These are phyloP conservation scores for Silurus glanis DNA, from an alignment of 2,113 vertebrate species.

Conservation along the genomic window DNA sequence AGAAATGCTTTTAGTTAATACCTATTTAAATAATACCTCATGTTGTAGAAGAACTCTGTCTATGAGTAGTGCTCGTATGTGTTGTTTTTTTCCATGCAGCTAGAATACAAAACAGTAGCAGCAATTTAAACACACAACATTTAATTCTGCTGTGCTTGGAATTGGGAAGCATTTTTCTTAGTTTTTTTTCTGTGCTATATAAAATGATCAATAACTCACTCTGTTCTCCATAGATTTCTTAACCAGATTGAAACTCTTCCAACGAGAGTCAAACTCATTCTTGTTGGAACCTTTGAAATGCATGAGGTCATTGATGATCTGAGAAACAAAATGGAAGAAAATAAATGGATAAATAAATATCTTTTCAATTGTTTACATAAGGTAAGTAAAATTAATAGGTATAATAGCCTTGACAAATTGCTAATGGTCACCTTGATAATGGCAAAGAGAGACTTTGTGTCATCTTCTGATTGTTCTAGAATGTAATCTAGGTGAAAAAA, in stretches of 20 bases:
- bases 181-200: not conserved
- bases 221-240: constrained; percentile 99
- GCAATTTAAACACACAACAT: not conserved
- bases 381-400: not conserved
- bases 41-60: constrained; percentile 95
- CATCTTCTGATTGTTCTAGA: constrained; percentile 92
- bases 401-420: not conserved
- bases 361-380: not conserved
- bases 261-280: constrained; percentile 94
- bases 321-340: constrained; percentile 42
- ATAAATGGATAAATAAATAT: not conserved
- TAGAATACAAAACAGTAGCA: constrained; percentile 56
- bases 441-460: constrained; percentile 94
- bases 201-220: constrained; percentile 71
- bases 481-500: constrained; percentile 76
- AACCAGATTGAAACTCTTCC: constrained; percentile 97
- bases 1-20: not conserved
- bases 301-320: constrained; percentile 94
- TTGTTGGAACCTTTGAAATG: constrained; percentile 95
- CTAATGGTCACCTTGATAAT: constrained; percentile 86
- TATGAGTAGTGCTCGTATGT: constrained; percentile 91
- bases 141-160: not conserved
- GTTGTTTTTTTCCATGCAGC: constrained; percentile 93
- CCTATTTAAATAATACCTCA: constrained; percentile 76
- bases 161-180: not conserved